Evolutionary conservation across 1,140 invertebrate genomes (phyloP), one percentile per base, ranked within the genome.

Genomic region (Drosophila ohnishii): DNA sequence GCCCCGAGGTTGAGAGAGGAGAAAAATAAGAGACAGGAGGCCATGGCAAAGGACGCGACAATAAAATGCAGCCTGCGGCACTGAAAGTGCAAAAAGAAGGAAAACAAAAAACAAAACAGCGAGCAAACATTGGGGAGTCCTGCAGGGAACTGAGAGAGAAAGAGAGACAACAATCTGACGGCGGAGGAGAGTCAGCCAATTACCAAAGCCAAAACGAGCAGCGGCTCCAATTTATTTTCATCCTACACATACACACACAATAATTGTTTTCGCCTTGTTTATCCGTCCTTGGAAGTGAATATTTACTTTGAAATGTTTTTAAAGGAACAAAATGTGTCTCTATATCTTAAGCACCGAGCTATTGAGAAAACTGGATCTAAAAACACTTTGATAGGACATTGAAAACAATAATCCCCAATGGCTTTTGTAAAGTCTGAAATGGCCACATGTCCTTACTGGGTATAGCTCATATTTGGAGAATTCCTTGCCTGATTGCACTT

Each of bases 61-160:
- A 86, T 84, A 81, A 84, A 84, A 78, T 74, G 77, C 81, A 84
- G 81, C 82, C 82, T 76, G 35, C 45, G 72, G 77, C 80, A 59
- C 28, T 65, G 25, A 16, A 10, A 48, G 37, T 11, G 28, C 45
- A 56, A 22, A n/a, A 25, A 53, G 25, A 14, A 16, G n/a, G n/a
- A 32, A 32, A 13, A 19, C 19, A 14, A 28, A 10, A 22, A 57
- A 62, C 22, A 14, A 70, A 69, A 56, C 45, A 51, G 16, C 13
- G 39, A 5, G 37, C 37, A 51, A 69, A 67, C 48, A 57, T 53
- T 37, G 30, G n/a, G 22, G 32, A 30, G 42, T 25, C 45, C 61
- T 39, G 39, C 25, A 58, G 45, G 10, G 28, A 53, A 28, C 25
- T 28, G 25, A 5, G 25, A 28, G 25, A 28, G 25, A 28, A 28